These are phyloP conservation scores for Chaetura pelagica DNA, from an alignment of 2,113 vertebrate species.

Conservation along the genomic window DNA sequence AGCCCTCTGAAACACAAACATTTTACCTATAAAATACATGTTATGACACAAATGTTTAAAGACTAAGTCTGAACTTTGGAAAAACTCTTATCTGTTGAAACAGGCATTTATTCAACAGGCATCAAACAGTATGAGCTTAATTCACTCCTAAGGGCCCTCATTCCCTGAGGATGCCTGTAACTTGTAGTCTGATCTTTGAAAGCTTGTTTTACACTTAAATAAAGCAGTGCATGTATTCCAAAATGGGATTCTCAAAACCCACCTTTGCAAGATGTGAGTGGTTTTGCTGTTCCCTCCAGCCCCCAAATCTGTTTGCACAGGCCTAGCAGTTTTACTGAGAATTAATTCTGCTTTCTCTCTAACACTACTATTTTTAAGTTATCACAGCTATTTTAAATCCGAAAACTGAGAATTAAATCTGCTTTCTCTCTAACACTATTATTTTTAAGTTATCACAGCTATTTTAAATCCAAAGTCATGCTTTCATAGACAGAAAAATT, in stretches of 20 bases:
- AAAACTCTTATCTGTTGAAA: neutral
- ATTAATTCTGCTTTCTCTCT: neutral
- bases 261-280: neutral
- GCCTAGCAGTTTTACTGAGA: neutral
- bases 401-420: neutral
- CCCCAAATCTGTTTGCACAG: neutral
- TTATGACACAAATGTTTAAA: neutral
- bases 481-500: neutral
- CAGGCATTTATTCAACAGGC: neutral
- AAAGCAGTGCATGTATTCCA: neutral
- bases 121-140: neutral
- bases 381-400: neutral
- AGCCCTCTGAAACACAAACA: constrained; percentile 86
- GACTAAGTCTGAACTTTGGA: neutral
- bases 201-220: neutral
- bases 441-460: neutral
- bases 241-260: neutral
- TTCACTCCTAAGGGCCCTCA: neutral
- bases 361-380: neutral
- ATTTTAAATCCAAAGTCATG: neutral
- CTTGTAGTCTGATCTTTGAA: neutral
- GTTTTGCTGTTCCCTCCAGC: neutral
- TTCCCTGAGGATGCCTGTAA: neutral
- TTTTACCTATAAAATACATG: neutral
- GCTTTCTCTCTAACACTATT: neutral